phyloP scores from a whole-genome alignment of 2,113 vertebrate genomes.

The Mohoua ochrocephala region DNA sequence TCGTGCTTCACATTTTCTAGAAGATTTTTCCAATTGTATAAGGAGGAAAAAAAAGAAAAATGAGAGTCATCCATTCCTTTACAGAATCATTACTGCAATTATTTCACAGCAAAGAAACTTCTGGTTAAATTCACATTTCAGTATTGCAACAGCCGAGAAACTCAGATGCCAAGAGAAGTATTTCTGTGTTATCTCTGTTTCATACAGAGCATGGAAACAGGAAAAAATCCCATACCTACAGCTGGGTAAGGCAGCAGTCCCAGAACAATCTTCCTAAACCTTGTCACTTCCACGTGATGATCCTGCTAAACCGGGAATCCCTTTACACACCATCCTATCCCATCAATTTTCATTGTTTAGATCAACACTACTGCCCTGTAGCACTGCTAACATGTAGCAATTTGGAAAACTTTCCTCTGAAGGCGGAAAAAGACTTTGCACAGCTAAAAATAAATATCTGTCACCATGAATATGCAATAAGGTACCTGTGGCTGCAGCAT shows the following conservation, averaged over 20 bases:
- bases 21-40: neutral
- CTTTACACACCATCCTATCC: neutral
- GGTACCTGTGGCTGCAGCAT: neutral
- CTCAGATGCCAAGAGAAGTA: neutral
- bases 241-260: neutral
- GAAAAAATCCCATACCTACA: neutral
- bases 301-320: neutral
- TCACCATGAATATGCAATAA: neutral
- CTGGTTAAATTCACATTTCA: neutral
- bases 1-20: conserved; percentile 1
- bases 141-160: neutral
- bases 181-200: neutral
- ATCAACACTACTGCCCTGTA: neutral
- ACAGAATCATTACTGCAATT: neutral
- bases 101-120: neutral
- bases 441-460: neutral
- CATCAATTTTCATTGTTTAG: neutral
- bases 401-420: neutral
- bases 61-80: neutral
- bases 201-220: neutral
- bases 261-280: neutral
- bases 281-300: neutral
- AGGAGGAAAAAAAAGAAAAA: neutral
- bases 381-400: neutral
- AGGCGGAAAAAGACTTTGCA: neutral